A percentile compares a stretch with the other conserved stretches of the same genome.
These are phyloP conservation scores for Spheniscus humboldti DNA, from an alignment of 2,797 vertebrate species.

Conservation along the genomic window DNA sequence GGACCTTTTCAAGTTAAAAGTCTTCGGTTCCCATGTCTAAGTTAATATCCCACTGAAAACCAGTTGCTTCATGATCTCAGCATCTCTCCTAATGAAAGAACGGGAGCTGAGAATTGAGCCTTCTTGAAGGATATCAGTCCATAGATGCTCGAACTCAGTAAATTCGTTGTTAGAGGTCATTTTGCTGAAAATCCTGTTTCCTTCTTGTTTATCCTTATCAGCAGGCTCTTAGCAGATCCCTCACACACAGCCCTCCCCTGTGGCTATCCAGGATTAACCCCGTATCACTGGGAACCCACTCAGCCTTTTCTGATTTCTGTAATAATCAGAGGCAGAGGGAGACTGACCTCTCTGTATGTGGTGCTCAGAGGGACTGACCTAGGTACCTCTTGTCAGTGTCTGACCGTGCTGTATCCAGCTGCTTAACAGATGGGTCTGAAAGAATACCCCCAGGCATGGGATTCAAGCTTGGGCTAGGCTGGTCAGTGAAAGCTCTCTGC, in stretches of 20 bases:
- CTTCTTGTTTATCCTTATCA: background rate
- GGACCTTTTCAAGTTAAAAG: conserved; percentile 35
- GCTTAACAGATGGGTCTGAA: background rate
- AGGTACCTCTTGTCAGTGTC: background rate
- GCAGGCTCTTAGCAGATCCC: background rate
- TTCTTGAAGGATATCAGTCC: background rate
- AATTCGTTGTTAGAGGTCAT: background rate
- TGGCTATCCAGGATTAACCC: background rate
- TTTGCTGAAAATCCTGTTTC: background rate
- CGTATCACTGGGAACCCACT: background rate
- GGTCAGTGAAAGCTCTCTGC: background rate
- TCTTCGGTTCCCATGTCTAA: background rate
- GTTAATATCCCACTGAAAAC: background rate
- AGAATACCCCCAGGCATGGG: background rate
- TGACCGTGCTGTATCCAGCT: background rate
- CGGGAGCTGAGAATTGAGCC: background rate
- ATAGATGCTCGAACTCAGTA: background rate
- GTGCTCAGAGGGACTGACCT: background rate
- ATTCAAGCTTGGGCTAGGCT: background rate
- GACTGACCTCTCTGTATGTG: background rate
- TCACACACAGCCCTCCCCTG: background rate
- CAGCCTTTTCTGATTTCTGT: background rate
- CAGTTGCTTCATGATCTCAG: background rate
- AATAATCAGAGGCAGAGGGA: background rate
- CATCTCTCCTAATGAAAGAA: background rate